A percentile compares a stretch with the other conserved stretches of the same genome.
Evolutionary conservation across 2,797 vertebrate genomes (phyloP).

Genomic region (Cetoscarus ocellatus): DNA sequence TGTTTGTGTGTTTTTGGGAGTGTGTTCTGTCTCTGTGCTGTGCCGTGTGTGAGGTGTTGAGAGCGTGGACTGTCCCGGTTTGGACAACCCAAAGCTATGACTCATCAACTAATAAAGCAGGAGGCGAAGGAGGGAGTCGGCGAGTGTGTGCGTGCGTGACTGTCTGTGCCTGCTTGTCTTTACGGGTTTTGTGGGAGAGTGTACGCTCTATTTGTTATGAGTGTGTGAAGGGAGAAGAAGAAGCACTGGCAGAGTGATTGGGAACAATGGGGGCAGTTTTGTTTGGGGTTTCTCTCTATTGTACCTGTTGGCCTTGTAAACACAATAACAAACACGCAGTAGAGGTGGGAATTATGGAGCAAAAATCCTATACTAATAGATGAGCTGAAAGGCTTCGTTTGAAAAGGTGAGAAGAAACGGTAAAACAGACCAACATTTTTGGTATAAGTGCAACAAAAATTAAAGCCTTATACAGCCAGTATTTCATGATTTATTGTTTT

Average conservation of each 20-base stretch:
- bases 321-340: neutral
- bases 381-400: too few species aligned
- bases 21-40: constrained; percentile 13
- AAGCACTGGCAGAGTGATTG: constrained; percentile 10
- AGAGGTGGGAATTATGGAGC: too few species aligned
- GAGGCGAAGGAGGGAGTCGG: neutral
- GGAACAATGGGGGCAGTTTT: constrained; percentile 11
- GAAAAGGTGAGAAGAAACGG: too few species aligned
- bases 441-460: too few species aligned
- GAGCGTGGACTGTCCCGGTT: constrained; percentile 63
- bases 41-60: constrained; percentile 25
- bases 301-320: constrained; percentile 4
- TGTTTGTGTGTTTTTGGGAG: constrained; percentile 16
- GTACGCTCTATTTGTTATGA: neutral
- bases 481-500: too few species aligned
- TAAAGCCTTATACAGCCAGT: too few species aligned
- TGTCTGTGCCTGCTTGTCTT: constrained; percentile 12
- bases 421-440: too few species aligned
- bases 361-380: too few species aligned
- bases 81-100: constrained; percentile 64
- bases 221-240: neutral
- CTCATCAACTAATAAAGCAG: constrained; percentile 65
- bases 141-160: constrained; percentile 2
- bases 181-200: neutral
- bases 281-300: constrained; percentile 17